These are phyloP conservation scores for Argyra leucocephala DNA, from an alignment of 2,888 invertebrate genomes.

Conservation along the genomic window DNA sequence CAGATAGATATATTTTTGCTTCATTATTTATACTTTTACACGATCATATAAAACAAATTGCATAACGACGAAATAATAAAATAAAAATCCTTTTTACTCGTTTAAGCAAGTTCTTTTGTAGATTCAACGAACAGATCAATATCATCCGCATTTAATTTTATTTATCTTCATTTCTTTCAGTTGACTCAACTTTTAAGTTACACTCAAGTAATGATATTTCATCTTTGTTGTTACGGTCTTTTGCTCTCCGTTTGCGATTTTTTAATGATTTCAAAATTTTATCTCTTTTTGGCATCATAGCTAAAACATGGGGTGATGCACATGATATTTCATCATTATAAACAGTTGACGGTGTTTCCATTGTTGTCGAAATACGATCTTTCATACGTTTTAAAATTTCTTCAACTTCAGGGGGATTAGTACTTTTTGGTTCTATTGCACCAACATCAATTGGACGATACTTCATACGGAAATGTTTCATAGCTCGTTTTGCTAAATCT, in stretches of 20 bases:
- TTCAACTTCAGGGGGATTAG: neutral
- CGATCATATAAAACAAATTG: too few relatives aligned
- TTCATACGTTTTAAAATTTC: neutral
- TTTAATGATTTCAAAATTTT: neutral
- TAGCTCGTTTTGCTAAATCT: neutral
- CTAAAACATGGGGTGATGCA: neutral
- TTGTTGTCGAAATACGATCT: neutral
- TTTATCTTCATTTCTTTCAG: neutral
- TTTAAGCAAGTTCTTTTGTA: neutral
- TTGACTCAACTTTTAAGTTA: neutral
- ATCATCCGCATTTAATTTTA: neutral
- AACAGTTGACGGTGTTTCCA: neutral
- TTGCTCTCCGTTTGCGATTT: neutral
- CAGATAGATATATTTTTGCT: too few relatives aligned
- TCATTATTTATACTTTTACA: too few relatives aligned
- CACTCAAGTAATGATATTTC: neutral
- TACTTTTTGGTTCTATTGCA: neutral
- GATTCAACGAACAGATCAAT: neutral
- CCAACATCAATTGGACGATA: slow-evolving; percentile 1
- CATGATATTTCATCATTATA: slow-evolving; percentile 1
- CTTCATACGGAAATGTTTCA: neutral
- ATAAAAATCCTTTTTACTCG: neutral
- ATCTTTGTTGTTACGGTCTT: neutral
- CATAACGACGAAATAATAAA: too few relatives aligned
- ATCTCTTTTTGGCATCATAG: neutral